Conservation (phyloP, 2,888 invertebrate species). For the Saturnia japonica region DNA sequence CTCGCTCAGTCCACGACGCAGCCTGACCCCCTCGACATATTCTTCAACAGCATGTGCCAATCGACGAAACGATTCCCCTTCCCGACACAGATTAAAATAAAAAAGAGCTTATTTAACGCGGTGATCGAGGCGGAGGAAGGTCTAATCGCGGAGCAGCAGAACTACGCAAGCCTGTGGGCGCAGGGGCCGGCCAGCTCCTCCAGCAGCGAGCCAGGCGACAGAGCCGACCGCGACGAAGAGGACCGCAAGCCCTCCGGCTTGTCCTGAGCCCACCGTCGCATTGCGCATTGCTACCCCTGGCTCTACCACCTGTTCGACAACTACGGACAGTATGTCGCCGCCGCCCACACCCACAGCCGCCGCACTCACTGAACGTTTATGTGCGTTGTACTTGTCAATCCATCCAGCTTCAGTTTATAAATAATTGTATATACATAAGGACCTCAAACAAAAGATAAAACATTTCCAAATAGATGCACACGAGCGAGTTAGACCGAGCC, state of each 20-base stretch:
- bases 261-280: slow-evolving; percentile 40
- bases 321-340: too few species aligned
- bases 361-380: too few species aligned
- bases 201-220: slow-evolving; percentile 51
- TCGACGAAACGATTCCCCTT: slow-evolving; percentile 70
- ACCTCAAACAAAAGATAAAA: neutral
- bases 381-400: too few species aligned
- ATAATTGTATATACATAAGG: neutral
- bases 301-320: slow-evolving; percentile 26
- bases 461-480: too few species aligned
- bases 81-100: slow-evolving; percentile 69
- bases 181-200: slow-evolving; percentile 49
- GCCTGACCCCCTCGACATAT: slow-evolving; percentile 69
- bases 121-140: slow-evolving; percentile 71
- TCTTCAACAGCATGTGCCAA: slow-evolving; percentile 77
- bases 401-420: neutral
- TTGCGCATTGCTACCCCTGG: slow-evolving; percentile 30
- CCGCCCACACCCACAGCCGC: too few species aligned
- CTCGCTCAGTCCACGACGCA: slow-evolving; percentile 49
- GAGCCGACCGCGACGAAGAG: slow-evolving; percentile 41
- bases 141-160: slow-evolving; percentile 68
- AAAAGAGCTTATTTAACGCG: slow-evolving; percentile 64
- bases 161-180: slow-evolving; percentile 70
- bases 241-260: slow-evolving; percentile 46
- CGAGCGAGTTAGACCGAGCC: too few species aligned